phyloP scores from a whole-genome alignment of 2,888 invertebrate genomes.

The Tipula vernalis region DNA sequence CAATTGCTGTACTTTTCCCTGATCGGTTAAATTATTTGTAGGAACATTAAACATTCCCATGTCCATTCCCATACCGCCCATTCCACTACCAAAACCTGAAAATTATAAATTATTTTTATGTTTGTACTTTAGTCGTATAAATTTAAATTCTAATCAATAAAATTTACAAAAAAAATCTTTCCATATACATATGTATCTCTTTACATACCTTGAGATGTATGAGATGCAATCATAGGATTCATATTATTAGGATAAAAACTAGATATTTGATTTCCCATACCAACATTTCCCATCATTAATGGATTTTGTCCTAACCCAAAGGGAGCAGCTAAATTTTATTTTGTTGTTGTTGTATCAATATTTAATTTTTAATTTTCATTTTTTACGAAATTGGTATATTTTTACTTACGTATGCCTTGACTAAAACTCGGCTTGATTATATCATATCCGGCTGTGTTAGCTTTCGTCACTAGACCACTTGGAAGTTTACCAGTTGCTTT shows the following conservation, averaged over 20 bases:
- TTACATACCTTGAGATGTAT: constrained; percentile 65
- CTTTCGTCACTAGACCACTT: constrained; percentile 38
- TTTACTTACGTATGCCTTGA: constrained; percentile 13
- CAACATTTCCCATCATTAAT: constrained; percentile 37
- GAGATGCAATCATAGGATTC: constrained; percentile 50
- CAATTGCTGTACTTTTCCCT: constrained; percentile 6
- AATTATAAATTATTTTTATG: background rate
- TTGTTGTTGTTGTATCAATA: background rate
- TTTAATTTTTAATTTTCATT: background rate
- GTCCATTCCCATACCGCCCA: constrained; percentile 6
- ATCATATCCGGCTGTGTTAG: constrained; percentile 39
- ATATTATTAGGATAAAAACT: constrained; percentile 30
- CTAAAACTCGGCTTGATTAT: constrained; percentile 35
- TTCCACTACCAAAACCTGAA: background rate
- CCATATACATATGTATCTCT: background rate
- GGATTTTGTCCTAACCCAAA: constrained; percentile 24
- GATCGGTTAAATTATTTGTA: background rate
- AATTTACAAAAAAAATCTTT: background rate
- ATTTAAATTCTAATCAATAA: background rate
- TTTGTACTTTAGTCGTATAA: background rate
- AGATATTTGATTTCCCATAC: constrained; percentile 33
- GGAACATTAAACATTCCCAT: constrained; percentile 7
- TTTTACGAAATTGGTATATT: background rate
- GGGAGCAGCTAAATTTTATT: constrained; percentile 23
- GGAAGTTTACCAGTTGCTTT: constrained; percentile 26